A percentile compares a stretch with the other conserved stretches of the same genome.
These are phyloP conservation scores for Rallus limicola DNA, from an alignment of 2,113 vertebrate species.

Conservation along the genomic window DNA sequence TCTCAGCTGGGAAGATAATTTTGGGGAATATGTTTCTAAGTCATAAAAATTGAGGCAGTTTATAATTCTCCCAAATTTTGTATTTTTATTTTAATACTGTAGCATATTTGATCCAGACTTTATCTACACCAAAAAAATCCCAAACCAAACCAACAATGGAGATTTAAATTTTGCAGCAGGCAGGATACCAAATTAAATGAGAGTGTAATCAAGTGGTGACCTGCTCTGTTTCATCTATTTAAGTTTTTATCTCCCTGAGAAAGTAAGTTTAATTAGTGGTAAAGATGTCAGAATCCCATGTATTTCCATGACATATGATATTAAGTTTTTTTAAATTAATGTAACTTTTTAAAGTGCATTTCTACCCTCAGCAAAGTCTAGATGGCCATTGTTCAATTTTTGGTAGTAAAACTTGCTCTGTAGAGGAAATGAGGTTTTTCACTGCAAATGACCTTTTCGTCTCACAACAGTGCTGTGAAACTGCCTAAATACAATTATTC, in stretches of 20 bases:
- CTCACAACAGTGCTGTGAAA: not conserved
- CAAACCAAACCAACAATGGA: not conserved
- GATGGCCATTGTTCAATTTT: not conserved
- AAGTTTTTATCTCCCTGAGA: not conserved
- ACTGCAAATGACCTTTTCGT: not conserved
- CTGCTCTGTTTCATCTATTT: not conserved
- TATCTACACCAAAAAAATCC: not conserved
- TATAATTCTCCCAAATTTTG: not conserved
- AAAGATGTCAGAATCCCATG: not conserved
- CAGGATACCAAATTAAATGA: not conserved
- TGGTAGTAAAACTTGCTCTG: conserved; percentile 20
- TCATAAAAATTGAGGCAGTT: not conserved
- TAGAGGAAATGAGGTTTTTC: not conserved
- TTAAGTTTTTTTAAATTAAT: not conserved
- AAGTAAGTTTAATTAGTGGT: not conserved
- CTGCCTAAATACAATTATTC: not conserved
- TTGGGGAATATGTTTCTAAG: not conserved
- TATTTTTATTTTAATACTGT: not conserved
- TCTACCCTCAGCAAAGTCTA: not conserved
- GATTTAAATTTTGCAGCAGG: not conserved
- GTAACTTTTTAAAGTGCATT: not conserved
- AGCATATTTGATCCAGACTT: not conserved
- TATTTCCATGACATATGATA: not conserved
- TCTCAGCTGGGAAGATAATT: not conserved
- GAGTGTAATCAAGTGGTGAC: not conserved